Conservation (phyloP, 2,113 vertebrate species). For the Calyptommatus sinebrachiatus region DNA sequence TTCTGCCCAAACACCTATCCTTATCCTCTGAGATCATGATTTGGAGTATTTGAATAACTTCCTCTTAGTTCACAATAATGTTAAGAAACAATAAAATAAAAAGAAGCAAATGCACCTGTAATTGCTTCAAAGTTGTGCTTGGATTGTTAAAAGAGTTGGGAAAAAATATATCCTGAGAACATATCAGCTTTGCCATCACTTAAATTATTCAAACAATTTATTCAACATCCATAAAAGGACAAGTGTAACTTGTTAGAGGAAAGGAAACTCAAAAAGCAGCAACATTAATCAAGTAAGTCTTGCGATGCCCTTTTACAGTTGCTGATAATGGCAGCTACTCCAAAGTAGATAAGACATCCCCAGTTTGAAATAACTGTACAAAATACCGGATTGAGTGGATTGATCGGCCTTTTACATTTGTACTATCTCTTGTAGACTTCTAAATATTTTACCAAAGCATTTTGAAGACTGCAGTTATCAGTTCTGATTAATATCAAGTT, state of each 20-base stretch:
- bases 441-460: constrained; percentile 18
- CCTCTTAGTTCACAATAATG: neutral
- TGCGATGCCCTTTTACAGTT: neutral
- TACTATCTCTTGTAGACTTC: neutral
- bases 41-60: too few species aligned
- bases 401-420: neutral
- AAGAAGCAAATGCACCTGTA: neutral
- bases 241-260: neutral
- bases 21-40: too few species aligned
- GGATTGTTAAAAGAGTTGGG: neutral
- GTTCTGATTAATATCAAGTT: constrained; percentile 11
- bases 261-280: neutral
- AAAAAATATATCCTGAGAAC: neutral
- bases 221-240: neutral
- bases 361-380: neutral
- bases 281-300: neutral
- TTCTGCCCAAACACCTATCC: too few species aligned
- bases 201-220: constrained; percentile 5
- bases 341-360: neutral
- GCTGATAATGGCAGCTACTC: constrained; percentile 10
- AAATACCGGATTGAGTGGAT: neutral
- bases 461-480: neutral
- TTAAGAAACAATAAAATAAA: neutral
- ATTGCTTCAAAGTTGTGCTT: rapidly evolving
- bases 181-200: neutral